Conservation (phyloP, 37 sponge, comb jelly and placozoan species). For the Eunapius fragilis region DNA sequence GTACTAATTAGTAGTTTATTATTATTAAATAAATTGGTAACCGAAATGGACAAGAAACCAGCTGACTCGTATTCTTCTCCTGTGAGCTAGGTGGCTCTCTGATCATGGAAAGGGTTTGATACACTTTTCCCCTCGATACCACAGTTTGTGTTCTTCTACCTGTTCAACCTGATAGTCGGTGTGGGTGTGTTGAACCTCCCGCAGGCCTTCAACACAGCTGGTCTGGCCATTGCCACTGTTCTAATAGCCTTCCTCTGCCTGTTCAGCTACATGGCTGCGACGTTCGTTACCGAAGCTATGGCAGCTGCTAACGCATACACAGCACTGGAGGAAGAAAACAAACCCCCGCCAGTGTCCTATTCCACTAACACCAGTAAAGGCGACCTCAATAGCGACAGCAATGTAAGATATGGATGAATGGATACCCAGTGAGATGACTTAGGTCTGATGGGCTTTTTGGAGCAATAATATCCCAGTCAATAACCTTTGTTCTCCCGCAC, state of each 20-base stretch:
- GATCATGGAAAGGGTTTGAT: neutral
- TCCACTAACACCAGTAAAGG: neutral
- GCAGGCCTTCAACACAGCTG: constrained; percentile 87
- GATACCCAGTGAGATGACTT: neutral
- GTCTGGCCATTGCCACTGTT: constrained; percentile 79
- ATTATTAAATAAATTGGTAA: neutral
- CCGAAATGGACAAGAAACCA: neutral
- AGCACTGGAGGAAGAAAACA: constrained; percentile 2
- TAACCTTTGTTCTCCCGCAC: no score
- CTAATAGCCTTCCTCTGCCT: constrained; percentile 80
- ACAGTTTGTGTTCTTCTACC: constrained; percentile 93
- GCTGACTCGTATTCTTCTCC: neutral
- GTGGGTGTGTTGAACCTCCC: constrained; percentile 93
- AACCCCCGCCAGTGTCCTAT: neutral
- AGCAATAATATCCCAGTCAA: no score
- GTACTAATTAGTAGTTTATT: neutral
- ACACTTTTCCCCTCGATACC: neutral
- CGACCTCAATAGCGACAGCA: neutral
- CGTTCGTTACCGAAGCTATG: constrained; percentile 91
- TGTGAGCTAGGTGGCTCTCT: neutral
- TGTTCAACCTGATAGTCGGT: constrained; percentile 97
- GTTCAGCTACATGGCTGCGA: constrained; percentile 84
- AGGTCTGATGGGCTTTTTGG: no score
- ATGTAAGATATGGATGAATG: neutral
- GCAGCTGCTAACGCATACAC: constrained; percentile 86